phyloP scores from a whole-genome alignment of 2,888 invertebrate species.

The Caenorhabditis drosophilae region DNA sequence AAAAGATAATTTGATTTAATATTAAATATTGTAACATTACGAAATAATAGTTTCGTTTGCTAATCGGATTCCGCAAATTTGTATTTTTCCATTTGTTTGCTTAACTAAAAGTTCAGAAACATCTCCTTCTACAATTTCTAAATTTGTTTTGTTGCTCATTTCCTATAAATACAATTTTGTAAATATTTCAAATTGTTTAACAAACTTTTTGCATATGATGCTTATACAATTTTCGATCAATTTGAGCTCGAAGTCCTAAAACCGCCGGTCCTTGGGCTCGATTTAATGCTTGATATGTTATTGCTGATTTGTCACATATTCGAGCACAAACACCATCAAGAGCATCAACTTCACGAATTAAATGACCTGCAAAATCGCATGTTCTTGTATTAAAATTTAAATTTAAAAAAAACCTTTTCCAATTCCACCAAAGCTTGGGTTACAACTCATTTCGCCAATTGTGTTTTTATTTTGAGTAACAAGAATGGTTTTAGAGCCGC shows the following conservation, averaged over 20 bases:
- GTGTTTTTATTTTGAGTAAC: conserved; percentile 84
- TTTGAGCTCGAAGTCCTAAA: conserved; percentile 86
- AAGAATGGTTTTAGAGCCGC: conserved; percentile 80
- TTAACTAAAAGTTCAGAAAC: conserved; percentile 82
- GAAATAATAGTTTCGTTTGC: conserved; percentile 12
- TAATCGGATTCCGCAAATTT: conserved; percentile 13
- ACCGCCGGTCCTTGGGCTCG: conserved; percentile 84
- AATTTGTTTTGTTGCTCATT: conserved; percentile 69
- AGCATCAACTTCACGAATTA: conserved; percentile 79
- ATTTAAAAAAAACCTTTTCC: conserved; percentile 84
- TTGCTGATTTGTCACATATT: conserved; percentile 76
- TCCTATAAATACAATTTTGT: too few relatives aligned
- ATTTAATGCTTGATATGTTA: conserved; percentile 76
- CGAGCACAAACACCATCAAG: conserved; percentile 83
- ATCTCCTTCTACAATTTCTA: conserved; percentile 78
- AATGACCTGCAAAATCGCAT: conserved; percentile 46
- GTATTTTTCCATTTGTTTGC: conserved; percentile 69
- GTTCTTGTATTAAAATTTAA: too few relatives aligned
- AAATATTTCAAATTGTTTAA: too few relatives aligned
- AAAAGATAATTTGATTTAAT: too few relatives aligned
- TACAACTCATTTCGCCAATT: conserved; percentile 86
- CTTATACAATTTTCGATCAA: conserved; percentile 83
- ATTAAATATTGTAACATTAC: too few relatives aligned
- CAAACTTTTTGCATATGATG: conserved; percentile 77
- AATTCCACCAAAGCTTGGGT: conserved; percentile 90